Evolutionary conservation across 2,797 vertebrate genomes (phyloP).

Genomic region (Aplochiton taeniatus): DNA sequence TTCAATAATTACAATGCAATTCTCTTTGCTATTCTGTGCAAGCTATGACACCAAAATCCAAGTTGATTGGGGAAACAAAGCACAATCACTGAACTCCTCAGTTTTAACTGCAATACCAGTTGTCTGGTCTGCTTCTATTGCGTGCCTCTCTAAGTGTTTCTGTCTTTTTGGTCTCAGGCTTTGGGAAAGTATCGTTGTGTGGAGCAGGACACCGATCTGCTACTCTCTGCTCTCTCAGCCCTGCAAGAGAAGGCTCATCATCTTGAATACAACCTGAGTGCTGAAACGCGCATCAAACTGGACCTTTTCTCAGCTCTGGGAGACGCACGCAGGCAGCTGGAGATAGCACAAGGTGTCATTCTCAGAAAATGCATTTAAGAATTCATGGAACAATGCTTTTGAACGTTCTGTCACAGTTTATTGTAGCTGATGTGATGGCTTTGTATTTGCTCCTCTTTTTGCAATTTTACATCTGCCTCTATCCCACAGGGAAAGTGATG

Average conservation of each 20-base stretch:
- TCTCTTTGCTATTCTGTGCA: too few species aligned
- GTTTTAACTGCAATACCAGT: conserved; percentile 2
- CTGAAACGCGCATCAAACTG: conserved; percentile 83
- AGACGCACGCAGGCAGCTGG: conserved; percentile 80
- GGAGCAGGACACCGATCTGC: conserved; percentile 78
- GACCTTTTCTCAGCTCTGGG: conserved; percentile 84
- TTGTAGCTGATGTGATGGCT: too few species aligned
- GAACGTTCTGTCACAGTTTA: too few species aligned
- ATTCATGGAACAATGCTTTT: too few species aligned
- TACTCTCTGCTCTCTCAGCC: conserved; percentile 80
- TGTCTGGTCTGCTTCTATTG: not conserved
- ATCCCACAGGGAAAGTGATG: conserved; percentile 71
- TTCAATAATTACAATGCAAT: not conserved
- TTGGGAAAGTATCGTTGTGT: conserved; percentile 72
- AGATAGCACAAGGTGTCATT: conserved; percentile 79
- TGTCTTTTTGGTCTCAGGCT: conserved; percentile 50
- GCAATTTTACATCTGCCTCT: not conserved
- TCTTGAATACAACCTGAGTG: conserved; percentile 84
- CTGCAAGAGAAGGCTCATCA: conserved; percentile 84
- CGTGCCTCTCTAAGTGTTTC: conserved; percentile 7
- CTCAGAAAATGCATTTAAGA: not conserved
- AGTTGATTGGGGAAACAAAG: conserved; percentile 10
- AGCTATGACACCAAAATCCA: not conserved
- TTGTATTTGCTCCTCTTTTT: not conserved
- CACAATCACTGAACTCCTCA: not conserved